Evolutionary conservation across 2,113 vertebrate genomes (phyloP), one percentile per base, ranked within the genome.

Genomic region (Bambusicola thoracicus): DNA sequence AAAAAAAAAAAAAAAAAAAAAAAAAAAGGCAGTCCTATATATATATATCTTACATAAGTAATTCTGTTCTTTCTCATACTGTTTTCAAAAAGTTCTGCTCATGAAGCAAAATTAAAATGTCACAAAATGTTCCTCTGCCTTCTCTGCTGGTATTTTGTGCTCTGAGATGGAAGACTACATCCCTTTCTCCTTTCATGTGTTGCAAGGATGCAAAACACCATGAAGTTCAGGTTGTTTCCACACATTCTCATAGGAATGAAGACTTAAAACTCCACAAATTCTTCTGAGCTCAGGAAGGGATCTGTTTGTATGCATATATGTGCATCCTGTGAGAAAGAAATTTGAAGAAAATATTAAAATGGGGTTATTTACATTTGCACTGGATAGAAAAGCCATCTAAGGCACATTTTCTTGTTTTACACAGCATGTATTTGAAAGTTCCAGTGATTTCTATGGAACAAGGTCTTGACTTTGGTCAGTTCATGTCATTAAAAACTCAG

Each of bases 51-150:
- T 30, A 27, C 3, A 0, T 66, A 58, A 90, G 27, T 79, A 49
- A 49, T 49, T 49, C 85, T 59, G 14, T 70, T 93, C 61, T 79
- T 87, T 86, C 46, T 96, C 81, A 48, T 48, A 62, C 38, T 19
- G 19, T 88, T 95, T 94, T 90, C 90, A 58, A 40, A 74, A 27
- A 58, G 29, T 27, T 41, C 40, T 74, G 72, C 32, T 85, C 34
- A 46, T 83, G 69, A 29, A 72, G 58, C 77, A 92, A 90, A 94
- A 91, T 70, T 74, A 77, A 88, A 85, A 76, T 44, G 43, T 79
- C 56, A 81, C n/a, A 89, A 75, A 89, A 90, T 56, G 44, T 91
- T 96, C 74, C 17, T 75, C 32, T 93, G 22, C 65, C 72, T 83
- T 84, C 40, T 53, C 30, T 73, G 69, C 20, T 73, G 75, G 16